Conservation (phyloP, 2,113 vertebrate genomes). For the Malaclemys terrapin region DNA sequence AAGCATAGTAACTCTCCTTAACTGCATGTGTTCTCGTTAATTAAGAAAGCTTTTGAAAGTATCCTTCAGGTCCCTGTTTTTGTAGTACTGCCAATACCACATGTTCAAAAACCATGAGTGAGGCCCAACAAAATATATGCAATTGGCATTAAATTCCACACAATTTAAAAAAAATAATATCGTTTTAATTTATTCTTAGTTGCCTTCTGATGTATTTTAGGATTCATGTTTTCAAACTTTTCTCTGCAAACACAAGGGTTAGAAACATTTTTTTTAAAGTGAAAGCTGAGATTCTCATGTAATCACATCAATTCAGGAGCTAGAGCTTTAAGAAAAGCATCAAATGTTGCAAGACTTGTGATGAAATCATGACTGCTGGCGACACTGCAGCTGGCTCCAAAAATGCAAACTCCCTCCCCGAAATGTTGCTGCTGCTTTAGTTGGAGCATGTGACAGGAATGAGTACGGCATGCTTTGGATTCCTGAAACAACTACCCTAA, state of each 20-base stretch:
- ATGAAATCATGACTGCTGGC: background rate
- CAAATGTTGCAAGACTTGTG: background rate
- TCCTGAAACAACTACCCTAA: background rate
- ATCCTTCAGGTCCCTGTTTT: background rate
- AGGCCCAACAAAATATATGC: background rate
- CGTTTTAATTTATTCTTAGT: background rate
- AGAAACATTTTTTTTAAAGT: background rate
- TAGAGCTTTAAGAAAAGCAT: background rate
- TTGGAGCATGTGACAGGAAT: background rate
- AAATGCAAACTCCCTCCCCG: background rate
- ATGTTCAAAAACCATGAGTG: background rate
- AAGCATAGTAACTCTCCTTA: background rate
- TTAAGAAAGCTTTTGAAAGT: background rate
- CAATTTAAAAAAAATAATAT: background rate
- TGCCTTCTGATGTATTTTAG: background rate
- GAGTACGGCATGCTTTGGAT: background rate
- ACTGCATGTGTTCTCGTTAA: background rate
- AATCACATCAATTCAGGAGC: background rate
- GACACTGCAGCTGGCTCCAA: background rate
- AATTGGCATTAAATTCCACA: background rate
- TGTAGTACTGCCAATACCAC: background rate
- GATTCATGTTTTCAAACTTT: background rate
- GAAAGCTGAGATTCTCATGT: background rate
- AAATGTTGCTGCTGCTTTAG: background rate
- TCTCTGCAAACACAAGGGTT: background rate